Evolutionary conservation across 2,113 vertebrate genomes (phyloP), one percentile per base, ranked within the genome.

Genomic region (Pipra filicauda): DNA sequence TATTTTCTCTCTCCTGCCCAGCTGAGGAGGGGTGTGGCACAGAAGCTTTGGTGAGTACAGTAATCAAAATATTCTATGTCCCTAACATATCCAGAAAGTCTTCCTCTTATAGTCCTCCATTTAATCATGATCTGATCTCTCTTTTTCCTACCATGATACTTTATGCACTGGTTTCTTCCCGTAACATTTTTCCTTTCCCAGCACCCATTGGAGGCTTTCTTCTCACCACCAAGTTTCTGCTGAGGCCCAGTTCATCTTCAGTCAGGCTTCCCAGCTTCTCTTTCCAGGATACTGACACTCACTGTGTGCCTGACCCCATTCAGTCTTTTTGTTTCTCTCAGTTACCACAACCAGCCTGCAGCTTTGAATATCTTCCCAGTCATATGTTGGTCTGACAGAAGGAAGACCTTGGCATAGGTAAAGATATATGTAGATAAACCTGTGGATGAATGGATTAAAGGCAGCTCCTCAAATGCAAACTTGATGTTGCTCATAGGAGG

Each of bases 331-430:
- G 21, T 70, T 89, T 91, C 24, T 83, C 43, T 52, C 8, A 52
- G 28, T 13, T 49, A 46, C 12, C 4, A 2, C 19, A 9, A 35
- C 16, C 3, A 5, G 4, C 8, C 23, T 30, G 5, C 2, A 0
- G 15, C 21, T 89, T 84, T 10, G 8, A 86, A 35, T 12, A 19
- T 16, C n/a, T 83, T 75, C 33, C 23, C 49, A 31, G 27, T 28
- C 30, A 78, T 11, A 28, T 4, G 2, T 9, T 37, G 35, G 5
- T 62, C 58, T 57, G 21, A 17, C 5, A 64, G 12, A 7, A 51
- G 35, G 48, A 61, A 80, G 67, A 19, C 30, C 30, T 57, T 69
- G 28, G 7, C 46, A 48, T 4, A 76, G 17, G 11, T 55, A 73
- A 95, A 35, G 13, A 18, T 15, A 30, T 6, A 8, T 20, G 17